Conservation (phyloP, 2,888 invertebrate genomes). For the Sarcophaga subvicina region DNA sequence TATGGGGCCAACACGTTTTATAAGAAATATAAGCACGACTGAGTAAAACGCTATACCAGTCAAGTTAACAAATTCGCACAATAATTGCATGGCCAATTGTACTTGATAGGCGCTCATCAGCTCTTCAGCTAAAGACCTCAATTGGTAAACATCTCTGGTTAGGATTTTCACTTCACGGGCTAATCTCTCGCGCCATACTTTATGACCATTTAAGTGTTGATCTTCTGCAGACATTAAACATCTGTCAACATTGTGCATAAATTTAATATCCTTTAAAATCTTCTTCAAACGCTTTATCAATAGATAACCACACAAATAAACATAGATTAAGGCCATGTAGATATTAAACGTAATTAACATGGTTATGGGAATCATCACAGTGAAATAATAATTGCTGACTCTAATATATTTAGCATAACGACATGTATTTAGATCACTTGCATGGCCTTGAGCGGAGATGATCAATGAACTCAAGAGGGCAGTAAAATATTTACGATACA, state of each 20-base stretch:
- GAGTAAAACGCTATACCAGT: no score
- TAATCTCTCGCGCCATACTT: conserved; percentile 67
- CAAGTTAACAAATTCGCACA: no score
- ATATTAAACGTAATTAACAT: conserved; percentile 49
- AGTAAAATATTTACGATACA: background rate
- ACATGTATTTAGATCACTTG: background rate
- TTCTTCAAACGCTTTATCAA: conserved; percentile 31
- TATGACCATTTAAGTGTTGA: background rate
- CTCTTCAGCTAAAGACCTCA: conserved; percentile 63
- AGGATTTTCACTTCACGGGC: conserved; percentile 64
- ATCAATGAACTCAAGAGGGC: background rate
- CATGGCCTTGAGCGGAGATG: background rate
- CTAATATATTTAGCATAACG: background rate
- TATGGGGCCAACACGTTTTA: no score
- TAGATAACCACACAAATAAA: conserved; percentile 35
- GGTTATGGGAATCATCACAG: background rate
- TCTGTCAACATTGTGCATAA: conserved; percentile 34
- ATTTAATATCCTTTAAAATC: conserved; percentile 26
- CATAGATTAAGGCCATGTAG: conserved; percentile 29
- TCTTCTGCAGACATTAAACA: background rate
- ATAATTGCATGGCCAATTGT: no score
- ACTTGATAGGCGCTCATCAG: conserved; percentile 60
- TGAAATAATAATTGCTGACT: background rate
- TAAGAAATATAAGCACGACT: no score
- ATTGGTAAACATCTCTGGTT: conserved; percentile 40